A percentile compares a stretch with the other conserved stretches of the same genome.
phyloP scores from a whole-genome alignment of 2,888 invertebrate genomes.

The Torymus aiolomorphi region DNA sequence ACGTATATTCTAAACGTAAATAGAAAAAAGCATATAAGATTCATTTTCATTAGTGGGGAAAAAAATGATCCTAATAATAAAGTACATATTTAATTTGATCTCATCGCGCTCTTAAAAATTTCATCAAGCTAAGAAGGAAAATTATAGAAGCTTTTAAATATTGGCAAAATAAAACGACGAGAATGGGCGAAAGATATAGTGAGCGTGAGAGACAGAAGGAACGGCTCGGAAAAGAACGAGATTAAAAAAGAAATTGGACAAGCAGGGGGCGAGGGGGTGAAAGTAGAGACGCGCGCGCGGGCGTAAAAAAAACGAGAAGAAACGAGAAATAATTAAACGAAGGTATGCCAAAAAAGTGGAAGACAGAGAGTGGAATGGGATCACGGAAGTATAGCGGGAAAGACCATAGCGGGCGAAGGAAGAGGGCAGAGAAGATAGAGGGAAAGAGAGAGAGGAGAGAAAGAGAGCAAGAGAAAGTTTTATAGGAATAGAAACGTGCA shows the following conservation, averaged over 20 bases:
- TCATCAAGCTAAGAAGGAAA: slow-evolving; percentile 25
- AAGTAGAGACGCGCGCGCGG: no score
- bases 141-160: slow-evolving; percentile 38
- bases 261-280: background rate
- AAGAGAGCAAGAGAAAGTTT: slow-evolving; percentile 14
- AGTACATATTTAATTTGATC: background rate
- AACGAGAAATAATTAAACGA: slow-evolving; percentile 50
- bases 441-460: background rate
- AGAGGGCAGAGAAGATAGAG: background rate
- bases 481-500: slow-evolving; percentile 43
- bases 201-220: background rate
- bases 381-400: background rate
- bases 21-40: no score
- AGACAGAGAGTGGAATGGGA: slow-evolving; percentile 10
- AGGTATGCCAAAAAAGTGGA: slow-evolving; percentile 36
- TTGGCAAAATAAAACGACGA: slow-evolving; percentile 32
- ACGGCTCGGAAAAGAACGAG: slow-evolving; percentile 19
- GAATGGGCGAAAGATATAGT: background rate
- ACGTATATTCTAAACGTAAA: no score
- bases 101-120: slow-evolving; percentile 22
- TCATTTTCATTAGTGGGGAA: no score
- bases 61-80: background rate
- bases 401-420: background rate
- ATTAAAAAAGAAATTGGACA: slow-evolving; percentile 52
- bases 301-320: background rate